These are phyloP conservation scores for Paramormyrops kingsleyae DNA, from an alignment of 2,113 vertebrate genomes.

Conservation along the genomic window DNA sequence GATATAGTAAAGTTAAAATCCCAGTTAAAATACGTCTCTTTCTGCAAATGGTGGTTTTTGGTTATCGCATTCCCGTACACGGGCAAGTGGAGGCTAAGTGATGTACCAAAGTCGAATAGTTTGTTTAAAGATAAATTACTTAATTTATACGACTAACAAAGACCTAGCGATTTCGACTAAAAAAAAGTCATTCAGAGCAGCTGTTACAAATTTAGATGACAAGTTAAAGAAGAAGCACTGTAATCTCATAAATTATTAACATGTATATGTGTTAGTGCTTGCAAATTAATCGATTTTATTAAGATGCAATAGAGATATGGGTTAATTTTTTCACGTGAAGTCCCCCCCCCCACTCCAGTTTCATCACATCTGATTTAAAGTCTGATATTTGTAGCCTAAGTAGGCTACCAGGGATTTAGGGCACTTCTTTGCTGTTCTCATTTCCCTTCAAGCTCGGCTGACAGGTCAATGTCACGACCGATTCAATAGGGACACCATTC, in stretches of 20 bases:
- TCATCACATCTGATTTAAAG: background rate
- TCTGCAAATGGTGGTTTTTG: background rate
- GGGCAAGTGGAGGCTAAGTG: background rate
- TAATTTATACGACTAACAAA: background rate
- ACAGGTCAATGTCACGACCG: conserved; percentile 17
- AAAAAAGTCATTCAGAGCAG: background rate
- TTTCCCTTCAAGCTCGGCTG: background rate
- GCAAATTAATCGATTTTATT: background rate
- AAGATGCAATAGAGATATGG: background rate
- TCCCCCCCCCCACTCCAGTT: background rate
- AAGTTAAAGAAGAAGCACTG: conserved; percentile 24
- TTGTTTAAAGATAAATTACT: background rate
- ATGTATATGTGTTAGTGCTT: background rate
- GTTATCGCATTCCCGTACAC: background rate
- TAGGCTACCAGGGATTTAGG: background rate
- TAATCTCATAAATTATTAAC: background rate
- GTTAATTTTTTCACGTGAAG: background rate
- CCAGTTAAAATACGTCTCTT: background rate
- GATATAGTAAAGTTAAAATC: background rate
- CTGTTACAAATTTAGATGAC: conserved; percentile 6
- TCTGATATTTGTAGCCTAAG: background rate
- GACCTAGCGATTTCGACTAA: background rate
- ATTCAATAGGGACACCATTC: background rate
- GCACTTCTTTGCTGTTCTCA: background rate
- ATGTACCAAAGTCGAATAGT: background rate